A percentile compares a stretch with the other conserved stretches of the same genome.
phyloP scores from a whole-genome alignment of 1,140 invertebrate species.

The Drosophila busckii region DNA sequence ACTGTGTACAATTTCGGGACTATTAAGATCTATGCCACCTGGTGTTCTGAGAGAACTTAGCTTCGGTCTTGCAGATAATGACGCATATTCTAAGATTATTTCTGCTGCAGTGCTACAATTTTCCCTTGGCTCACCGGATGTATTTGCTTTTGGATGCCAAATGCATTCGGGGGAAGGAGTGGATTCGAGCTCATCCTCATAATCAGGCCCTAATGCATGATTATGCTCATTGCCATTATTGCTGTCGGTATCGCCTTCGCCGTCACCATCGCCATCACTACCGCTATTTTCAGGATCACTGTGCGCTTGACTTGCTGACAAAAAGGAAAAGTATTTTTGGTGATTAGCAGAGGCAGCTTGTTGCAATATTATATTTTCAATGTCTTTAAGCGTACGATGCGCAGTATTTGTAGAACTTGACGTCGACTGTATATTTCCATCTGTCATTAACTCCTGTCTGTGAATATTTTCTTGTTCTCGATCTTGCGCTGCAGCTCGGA shows the following conservation, averaged over 20 bases:
- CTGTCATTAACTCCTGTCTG: too few relatives aligned
- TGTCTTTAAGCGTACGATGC: constrained; percentile 35
- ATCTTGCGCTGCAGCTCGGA: not conserved
- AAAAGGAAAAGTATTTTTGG: not conserved
- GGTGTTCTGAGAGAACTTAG: too few relatives aligned
- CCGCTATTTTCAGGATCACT: constrained; percentile 12
- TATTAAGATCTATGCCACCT: too few relatives aligned
- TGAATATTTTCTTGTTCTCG: too few relatives aligned
- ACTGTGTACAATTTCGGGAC: too few relatives aligned
- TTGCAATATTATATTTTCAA: constrained; percentile 52
- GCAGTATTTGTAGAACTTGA: too few relatives aligned
- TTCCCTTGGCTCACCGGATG: constrained; percentile 8
- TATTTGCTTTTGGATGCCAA: constrained; percentile 46
- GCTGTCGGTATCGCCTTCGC: too few relatives aligned
- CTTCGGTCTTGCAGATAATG: too few relatives aligned
- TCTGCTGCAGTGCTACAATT: constrained; percentile 51
- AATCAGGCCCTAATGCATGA: too few relatives aligned
- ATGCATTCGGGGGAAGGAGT: constrained; percentile 42
- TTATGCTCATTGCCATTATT: too few relatives aligned
- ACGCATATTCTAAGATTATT: constrained; percentile 65
- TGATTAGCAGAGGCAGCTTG: constrained; percentile 17
- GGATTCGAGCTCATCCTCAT: constrained; percentile 1
- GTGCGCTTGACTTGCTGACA: not conserved
- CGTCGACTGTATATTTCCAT: too few relatives aligned
- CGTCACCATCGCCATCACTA: not conserved